Evolutionary conservation across 2,113 vertebrate genomes (phyloP), one percentile per base, ranked within the genome.

Genomic region (Percopsis transmontana): DNA sequence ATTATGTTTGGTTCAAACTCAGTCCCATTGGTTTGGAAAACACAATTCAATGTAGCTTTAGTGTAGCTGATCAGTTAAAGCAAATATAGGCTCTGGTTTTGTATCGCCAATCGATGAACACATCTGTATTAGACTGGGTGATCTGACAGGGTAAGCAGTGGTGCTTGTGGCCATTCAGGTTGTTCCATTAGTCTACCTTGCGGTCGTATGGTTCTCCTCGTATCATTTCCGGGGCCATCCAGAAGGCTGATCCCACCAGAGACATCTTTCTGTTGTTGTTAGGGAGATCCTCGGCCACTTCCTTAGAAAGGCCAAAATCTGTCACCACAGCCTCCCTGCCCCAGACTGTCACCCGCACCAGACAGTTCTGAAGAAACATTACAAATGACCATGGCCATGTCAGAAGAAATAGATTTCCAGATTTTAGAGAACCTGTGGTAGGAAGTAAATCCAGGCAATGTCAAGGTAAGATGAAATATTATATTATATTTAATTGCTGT

Each of bases 171-270:
- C n/a, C n/a, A n/a, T n/a, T n/a, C n/a, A n/a, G n/a, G n/a, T n/a
- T n/a, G n/a, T n/a, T n/a, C n/a, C n/a, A n/a, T 11, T 24, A 15
- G 18, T 21, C 1, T 80, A 93, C 92, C 91, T 92, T 93, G 55
- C 82, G 72, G 82, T 92, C 87, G 5, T 93, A 94, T 0, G 87
- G 91, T 54, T 93, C 93, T 40, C 92, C 93, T 14, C 91, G 79
- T 33, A 94, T 78, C 93, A 93, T 94, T 66, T 94, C 91, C 0
- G 93, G 92, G n/a, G 91, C 93, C 91, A 93, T 94, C 93, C 93
- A 94, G 81, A 92, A 94, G 4, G 93, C 91, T 0, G 91, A 93
- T 15, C 93, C 92, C 73, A 94, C 91, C 59, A 93, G 72, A 20
- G 92, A 94, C 48, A 93, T 70, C 73, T 94, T 94, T 67, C 93